Percentiles rank a stretch among this genome's conserved stretches.
phyloP scores from a whole-genome alignment of 2,113 vertebrate genomes.

The Chrysemys picta region DNA sequence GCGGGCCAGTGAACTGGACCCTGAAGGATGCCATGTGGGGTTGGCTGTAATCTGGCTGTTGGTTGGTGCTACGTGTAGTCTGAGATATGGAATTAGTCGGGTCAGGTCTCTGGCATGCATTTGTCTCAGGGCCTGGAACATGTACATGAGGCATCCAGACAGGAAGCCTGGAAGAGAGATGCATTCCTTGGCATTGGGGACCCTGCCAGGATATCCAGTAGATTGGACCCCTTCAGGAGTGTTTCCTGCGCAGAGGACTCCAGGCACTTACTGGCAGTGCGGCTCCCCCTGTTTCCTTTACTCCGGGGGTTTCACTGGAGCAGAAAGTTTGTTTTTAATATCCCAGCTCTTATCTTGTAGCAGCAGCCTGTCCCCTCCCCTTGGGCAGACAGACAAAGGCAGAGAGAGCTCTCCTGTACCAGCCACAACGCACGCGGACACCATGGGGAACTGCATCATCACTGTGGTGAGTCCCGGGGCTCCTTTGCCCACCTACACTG shows the following conservation, averaged over 20 bases:
- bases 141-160: accelerated
- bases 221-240: background rate
- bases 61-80: accelerated
- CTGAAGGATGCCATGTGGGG: background rate
- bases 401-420: background rate
- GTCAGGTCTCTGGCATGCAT: accelerated
- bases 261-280: background rate
- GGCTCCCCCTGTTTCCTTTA: background rate
- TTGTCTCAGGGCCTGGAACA: accelerated
- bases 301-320: background rate
- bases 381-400: accelerated
- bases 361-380: background rate
- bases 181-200: background rate
- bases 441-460: background rate
- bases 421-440: background rate
- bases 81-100: accelerated
- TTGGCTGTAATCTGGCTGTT: background rate
- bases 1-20: background rate
- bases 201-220: slow-evolving; percentile 13
- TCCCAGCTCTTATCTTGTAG: slow-evolving; percentile 18
- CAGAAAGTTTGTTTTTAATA: accelerated
- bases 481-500: background rate
- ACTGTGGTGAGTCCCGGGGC: background rate
- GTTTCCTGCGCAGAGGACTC: slow-evolving; percentile 27
- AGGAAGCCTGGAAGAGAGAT: background rate